phyloP scores from a whole-genome alignment of 2,888 invertebrate species.

The Camponotus fellah region DNA sequence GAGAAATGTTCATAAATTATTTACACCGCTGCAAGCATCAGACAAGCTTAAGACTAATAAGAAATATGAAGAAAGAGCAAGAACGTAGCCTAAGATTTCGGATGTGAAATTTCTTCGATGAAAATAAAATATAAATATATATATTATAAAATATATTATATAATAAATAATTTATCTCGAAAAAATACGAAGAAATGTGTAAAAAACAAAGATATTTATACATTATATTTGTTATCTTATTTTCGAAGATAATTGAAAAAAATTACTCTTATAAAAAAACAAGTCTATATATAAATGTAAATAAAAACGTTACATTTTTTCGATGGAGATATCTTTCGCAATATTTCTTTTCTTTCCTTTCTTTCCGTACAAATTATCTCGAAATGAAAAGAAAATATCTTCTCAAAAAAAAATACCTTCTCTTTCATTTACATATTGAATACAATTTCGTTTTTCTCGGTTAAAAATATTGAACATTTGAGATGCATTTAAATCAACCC shows the following conservation, averaged over 20 bases:
- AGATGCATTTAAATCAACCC: not conserved
- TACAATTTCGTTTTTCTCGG: not conserved
- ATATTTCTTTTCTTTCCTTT: not conserved
- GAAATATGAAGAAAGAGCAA: conserved; percentile 4
- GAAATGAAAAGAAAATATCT: not conserved
- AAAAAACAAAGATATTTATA: not conserved
- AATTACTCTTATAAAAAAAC: not conserved
- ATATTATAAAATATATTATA: no score
- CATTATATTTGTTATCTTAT: not conserved
- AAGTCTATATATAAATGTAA: not conserved
- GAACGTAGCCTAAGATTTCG: not conserved
- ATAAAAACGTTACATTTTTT: not conserved
- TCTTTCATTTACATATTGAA: not conserved
- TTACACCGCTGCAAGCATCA: not conserved
- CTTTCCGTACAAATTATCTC: not conserved
- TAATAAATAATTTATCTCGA: not conserved
- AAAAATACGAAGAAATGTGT: not conserved
- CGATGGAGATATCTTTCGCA: not conserved
- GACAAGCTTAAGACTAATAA: not conserved
- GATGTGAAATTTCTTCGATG: not conserved
- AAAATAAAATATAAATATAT: not conserved
- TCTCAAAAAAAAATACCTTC: not conserved
- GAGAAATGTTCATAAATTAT: not conserved
- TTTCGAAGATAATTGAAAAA: not conserved
- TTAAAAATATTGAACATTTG: not conserved